Conservation (phyloP, 2,888 invertebrate species). For the Cerastoderma edule region DNA sequence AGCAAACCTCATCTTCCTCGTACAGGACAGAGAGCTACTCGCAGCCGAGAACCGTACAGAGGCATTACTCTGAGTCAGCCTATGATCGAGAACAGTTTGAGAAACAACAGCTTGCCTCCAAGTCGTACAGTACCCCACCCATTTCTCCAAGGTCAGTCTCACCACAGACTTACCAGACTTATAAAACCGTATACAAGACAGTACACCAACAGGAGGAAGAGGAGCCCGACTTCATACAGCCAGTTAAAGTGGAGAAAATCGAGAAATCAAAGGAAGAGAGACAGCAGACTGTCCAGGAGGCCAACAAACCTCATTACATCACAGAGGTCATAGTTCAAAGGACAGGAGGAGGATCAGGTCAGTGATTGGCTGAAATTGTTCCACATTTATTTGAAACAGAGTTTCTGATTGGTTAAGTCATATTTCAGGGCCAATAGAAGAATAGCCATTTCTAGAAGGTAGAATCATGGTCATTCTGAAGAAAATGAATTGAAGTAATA, state of each 20-base stretch:
- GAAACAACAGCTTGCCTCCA: constrained; percentile 48
- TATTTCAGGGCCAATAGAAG: no score
- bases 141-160: constrained; percentile 64
- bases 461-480: no score
- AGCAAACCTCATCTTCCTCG: constrained; percentile 33
- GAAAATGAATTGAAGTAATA: no score
- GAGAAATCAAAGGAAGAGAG: constrained; percentile 53
- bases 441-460: no score
- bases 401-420: no score
- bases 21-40: constrained; percentile 42
- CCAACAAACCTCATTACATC: constrained; percentile 76
- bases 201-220: constrained; percentile 63
- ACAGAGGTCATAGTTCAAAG: constrained; percentile 78
- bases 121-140: constrained; percentile 54
- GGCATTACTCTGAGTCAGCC: constrained; percentile 59
- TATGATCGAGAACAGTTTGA: constrained; percentile 56
- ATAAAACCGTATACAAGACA: constrained; percentile 70
- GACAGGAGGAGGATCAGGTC: constrained; percentile 66
- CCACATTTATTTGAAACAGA: no score
- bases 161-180: constrained; percentile 65
- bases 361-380: constrained; percentile 21
- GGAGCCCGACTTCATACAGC: constrained; percentile 54
- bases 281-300: constrained; percentile 47
- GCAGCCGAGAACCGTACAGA: constrained; percentile 49
- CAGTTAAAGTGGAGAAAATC: constrained; percentile 55